Conservation (phyloP, 2,888 invertebrate genomes). For the Dryomyza anilis region DNA sequence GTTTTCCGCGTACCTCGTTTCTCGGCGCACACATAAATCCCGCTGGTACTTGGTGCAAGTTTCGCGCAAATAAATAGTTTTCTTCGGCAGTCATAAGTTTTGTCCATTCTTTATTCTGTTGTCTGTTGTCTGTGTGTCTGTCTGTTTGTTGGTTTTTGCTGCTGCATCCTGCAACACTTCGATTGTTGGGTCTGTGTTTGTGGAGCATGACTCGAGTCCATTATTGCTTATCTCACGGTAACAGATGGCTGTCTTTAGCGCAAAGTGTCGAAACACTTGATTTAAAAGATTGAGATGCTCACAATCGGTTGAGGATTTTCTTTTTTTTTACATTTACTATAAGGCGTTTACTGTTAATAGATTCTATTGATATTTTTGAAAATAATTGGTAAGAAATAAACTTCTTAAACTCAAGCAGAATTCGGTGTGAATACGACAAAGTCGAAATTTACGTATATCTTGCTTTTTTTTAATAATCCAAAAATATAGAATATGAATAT, state of each 20-base stretch:
- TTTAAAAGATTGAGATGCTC: too few species aligned
- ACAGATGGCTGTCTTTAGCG: not conserved
- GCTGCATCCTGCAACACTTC: not conserved
- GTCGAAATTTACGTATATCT: too few species aligned
- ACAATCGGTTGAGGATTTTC: too few species aligned
- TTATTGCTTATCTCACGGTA: not conserved
- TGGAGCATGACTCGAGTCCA: not conserved
- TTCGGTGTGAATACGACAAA: too few species aligned
- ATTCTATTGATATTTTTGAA: too few species aligned
- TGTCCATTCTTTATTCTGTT: not conserved
- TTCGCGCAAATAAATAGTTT: not conserved
- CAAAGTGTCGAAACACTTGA: not conserved
- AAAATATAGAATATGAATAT: too few species aligned
- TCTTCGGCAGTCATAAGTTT: not conserved
- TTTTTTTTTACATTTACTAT: too few species aligned
- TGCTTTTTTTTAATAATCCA: too few species aligned
- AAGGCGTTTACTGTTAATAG: too few species aligned
- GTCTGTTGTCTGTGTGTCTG: not conserved
- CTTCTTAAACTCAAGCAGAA: too few species aligned
- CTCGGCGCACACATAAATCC: not conserved
- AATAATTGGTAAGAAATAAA: too few species aligned
- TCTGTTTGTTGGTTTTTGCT: too few species aligned
- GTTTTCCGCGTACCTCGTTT: not conserved
- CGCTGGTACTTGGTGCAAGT: not conserved
- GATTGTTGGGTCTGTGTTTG: not conserved